Base-by-base conservation (phyloP, 2,113 vertebrate species). In the Menura novaehollandiae region DNA sequence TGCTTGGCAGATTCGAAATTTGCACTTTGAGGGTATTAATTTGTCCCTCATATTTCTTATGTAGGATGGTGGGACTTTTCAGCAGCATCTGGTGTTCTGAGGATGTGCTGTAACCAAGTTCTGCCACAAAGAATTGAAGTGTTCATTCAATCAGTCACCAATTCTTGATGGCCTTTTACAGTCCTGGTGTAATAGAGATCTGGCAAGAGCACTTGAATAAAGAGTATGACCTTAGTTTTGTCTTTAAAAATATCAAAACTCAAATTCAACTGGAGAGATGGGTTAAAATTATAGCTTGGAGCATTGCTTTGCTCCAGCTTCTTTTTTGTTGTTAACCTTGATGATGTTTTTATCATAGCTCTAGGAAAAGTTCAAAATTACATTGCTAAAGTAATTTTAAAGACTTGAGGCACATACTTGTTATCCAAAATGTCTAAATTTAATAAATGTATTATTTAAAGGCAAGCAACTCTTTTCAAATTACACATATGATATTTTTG, bases 261-360 rank as follows among this genome's bases (percentile, higher is more conserved):
- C 27, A 21, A 80, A 81, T 72, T 83, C 47, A 56, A 1, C 51
- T 72, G 39, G 47, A 80, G 51, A 91, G 64, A 75, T n/a, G 21
- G 58, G 79, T 74, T 90, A 80, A 90, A 91, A 77, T 83, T 86
- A 74, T 37, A 63, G 72, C 90, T 94, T 60, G 52, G 76, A 86
- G 85, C 72, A 39, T 88, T 64, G 47, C 72, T 94, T 77, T 95
- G 33, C 82, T 95, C 35, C 69, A 68, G 47, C 88, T 95, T 60
- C 9, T 9, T 37, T 75, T 85, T 71, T 90, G 58, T 67, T 94
- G 39, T 84, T 86, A 77, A 74, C 72, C 67, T 91, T 71, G 78
- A 88, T 88, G 72, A 63, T 91, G 79, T 67, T 90, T 95, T 95
- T 93, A 68, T 88, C 85, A 47, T 62, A 91, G 95, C 85, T 95